Evolutionary conservation across 2,113 vertebrate species (phyloP).

Genomic region (Erythrocercus mccallii): DNA sequence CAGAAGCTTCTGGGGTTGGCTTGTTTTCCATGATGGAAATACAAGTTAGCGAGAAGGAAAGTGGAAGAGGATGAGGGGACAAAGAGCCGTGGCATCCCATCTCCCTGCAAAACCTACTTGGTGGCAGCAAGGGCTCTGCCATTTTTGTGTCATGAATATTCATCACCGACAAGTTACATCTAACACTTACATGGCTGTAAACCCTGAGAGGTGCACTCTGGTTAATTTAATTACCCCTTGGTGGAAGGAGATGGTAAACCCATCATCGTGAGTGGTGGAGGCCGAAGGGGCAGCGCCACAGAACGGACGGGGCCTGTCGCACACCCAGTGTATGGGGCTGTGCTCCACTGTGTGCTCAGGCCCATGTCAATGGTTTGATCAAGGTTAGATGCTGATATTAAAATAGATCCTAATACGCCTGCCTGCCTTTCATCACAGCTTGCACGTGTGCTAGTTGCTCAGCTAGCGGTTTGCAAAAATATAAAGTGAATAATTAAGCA

Average conservation of each 20-base stretch:
- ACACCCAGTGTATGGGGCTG: accelerated
- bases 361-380: background rate
- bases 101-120: background rate
- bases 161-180: background rate
- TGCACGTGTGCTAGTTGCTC: background rate
- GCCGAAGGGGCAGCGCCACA: background rate
- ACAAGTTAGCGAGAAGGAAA: background rate
- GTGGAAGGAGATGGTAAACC: background rate
- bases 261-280: accelerated
- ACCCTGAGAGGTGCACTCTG: background rate
- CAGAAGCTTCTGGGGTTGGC: background rate
- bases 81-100: background rate
- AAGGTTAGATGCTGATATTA: conserved; percentile 18
- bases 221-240: conserved; percentile 33
- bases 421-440: conserved; percentile 48
- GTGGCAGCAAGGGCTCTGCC: background rate
- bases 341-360: background rate
- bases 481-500: background rate
- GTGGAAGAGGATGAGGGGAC: background rate
- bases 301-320: background rate
- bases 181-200: conserved; percentile 1
- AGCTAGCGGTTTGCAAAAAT: background rate
- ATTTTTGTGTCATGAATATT: conserved; percentile 21
- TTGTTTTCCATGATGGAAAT: background rate
- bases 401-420: background rate